phyloP scores from a whole-genome alignment of 2,888 invertebrate species.

The Campoplex nolae region DNA sequence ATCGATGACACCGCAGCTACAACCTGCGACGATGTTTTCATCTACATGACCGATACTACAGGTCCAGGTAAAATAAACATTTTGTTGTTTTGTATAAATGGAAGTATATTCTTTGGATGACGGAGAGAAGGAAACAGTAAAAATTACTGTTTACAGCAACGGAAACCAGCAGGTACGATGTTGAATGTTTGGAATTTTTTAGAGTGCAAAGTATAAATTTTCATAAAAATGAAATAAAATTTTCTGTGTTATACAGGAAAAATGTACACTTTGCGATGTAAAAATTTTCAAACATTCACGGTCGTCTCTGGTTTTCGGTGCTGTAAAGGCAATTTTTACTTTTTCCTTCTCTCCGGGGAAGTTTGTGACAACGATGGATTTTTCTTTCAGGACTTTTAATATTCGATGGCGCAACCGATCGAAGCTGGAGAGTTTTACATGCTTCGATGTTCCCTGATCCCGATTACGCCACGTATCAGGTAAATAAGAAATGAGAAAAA shows the following conservation, averaged over 20 bases:
- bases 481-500: conserved; percentile 60
- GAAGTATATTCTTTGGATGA: neutral
- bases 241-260: no score
- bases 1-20: conserved; percentile 90
- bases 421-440: conserved; percentile 92
- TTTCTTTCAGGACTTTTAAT: conserved; percentile 85
- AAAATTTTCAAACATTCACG: no score
- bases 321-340: no score
- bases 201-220: no score
- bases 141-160: no score
- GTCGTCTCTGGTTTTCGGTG: no score
- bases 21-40: conserved; percentile 91
- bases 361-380: neutral
- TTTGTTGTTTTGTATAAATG: neutral
- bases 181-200: no score
- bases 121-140: no score
- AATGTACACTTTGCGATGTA: no score
- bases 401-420: conserved; percentile 90
- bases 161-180: no score
- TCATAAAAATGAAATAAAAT: no score
- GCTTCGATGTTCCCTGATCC: conserved; percentile 95
- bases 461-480: conserved; percentile 90
- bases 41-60: conserved; percentile 93
- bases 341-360: neutral
- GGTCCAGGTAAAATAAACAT: conserved; percentile 88